A percentile compares a stretch with the other conserved stretches of the same genome.
Evolutionary conservation across 2,113 vertebrate genomes (phyloP).

Genomic region (Canis aureus): DNA sequence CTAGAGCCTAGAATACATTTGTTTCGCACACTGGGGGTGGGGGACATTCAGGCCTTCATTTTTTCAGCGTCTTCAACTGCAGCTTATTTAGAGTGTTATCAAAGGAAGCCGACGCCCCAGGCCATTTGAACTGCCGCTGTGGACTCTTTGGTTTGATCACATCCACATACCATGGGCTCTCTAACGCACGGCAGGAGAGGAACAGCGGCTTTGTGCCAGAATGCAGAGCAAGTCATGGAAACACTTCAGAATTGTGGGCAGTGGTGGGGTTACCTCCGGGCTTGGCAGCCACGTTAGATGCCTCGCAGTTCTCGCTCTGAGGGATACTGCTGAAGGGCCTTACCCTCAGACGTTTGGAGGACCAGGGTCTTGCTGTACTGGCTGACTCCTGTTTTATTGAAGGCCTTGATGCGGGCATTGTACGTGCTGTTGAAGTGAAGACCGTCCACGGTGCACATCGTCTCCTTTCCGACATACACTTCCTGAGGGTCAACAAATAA

Average conservation of each 20-base stretch:
- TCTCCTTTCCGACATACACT: slow-evolving; percentile 98
- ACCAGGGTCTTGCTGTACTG: slow-evolving; percentile 99
- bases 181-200: slow-evolving; percentile 52
- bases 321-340: slow-evolving; percentile 78
- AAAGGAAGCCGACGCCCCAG: slow-evolving; percentile 53
- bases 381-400: slow-evolving; percentile 96
- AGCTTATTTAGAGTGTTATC: slow-evolving; percentile 62
- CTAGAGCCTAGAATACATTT: slow-evolving; percentile 1
- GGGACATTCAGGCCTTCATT: slow-evolving; percentile 36
- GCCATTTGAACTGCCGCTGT: slow-evolving; percentile 47
- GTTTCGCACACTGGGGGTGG: not conserved
- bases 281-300: slow-evolving; percentile 75
- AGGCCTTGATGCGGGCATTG: slow-evolving; percentile 97
- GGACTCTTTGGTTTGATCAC: slow-evolving; percentile 44
- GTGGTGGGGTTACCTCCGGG: slow-evolving; percentile 70
- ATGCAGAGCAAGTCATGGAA: slow-evolving; percentile 69
- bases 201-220: slow-evolving; percentile 52
- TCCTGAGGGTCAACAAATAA: slow-evolving; percentile 88
- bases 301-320: slow-evolving; percentile 70
- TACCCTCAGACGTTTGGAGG: slow-evolving; percentile 99
- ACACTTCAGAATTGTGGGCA: slow-evolving; percentile 64
- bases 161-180: slow-evolving; percentile 55
- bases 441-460: slow-evolving; percentile 99
- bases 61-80: slow-evolving; percentile 65
- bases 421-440: slow-evolving; percentile 99